Conservation (phyloP, 2,797 vertebrate species). For the Malurus splendens region DNA sequence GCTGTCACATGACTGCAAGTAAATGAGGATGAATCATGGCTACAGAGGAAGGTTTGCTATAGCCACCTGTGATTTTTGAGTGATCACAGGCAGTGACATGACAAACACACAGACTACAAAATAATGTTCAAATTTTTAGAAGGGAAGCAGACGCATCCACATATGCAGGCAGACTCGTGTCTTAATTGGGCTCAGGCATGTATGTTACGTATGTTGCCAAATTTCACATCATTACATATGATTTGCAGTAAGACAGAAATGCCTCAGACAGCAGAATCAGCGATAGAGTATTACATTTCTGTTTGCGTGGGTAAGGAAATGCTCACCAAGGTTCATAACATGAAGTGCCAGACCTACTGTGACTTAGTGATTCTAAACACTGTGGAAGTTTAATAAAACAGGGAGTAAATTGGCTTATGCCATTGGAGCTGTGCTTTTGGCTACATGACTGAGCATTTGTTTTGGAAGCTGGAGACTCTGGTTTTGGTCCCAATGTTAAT, state of each 20-base stretch:
- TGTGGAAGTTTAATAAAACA: constrained; percentile 55
- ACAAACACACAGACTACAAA: neutral
- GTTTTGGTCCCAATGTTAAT: constrained; percentile 60
- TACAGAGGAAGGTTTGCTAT: neutral
- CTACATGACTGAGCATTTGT: constrained; percentile 51
- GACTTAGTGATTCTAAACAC: constrained; percentile 47
- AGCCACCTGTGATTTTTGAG: neutral
- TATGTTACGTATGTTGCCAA: neutral
- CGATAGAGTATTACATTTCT: neutral
- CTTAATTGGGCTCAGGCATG: neutral
- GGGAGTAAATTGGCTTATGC: constrained; percentile 44
- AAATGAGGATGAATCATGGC: neutral
- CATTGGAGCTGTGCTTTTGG: constrained; percentile 51
- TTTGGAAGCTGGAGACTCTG: constrained; percentile 60
- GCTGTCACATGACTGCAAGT: neutral
- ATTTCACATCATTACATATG: neutral
- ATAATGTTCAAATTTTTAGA: neutral
- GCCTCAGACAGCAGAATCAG: neutral
- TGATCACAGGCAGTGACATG: neutral
- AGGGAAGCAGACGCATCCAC: neutral
- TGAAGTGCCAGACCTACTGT: constrained; percentile 17
- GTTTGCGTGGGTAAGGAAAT: neutral
- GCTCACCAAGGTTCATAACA: constrained; percentile 1
- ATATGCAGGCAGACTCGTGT: neutral
- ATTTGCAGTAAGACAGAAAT: neutral